Evolutionary conservation across 2,888 invertebrate species (phyloP).

Genomic region (Lycocerus yunnanus): DNA sequence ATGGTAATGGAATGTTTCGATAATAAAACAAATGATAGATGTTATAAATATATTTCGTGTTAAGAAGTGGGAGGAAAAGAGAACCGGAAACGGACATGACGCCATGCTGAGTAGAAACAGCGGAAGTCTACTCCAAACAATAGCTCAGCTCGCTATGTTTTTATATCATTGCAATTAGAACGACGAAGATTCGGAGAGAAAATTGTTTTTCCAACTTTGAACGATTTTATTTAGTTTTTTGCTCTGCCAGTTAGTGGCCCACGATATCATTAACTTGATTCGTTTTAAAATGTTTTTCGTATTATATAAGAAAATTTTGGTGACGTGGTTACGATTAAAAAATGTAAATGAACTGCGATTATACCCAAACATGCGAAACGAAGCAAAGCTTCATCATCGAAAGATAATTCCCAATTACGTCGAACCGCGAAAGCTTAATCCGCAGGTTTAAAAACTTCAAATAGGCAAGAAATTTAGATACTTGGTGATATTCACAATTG

Average conservation of each 20-base stretch:
- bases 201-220: slow-evolving; percentile 50
- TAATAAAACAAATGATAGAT: slow-evolving; percentile 48
- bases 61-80: slow-evolving; percentile 38
- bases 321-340: background rate
- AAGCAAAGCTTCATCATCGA: slow-evolving; percentile 27
- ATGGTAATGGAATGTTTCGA: slow-evolving; percentile 11
- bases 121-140: slow-evolving; percentile 58
- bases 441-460: slow-evolving; percentile 45
- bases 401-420: slow-evolving; percentile 35
- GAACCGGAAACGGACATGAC: slow-evolving; percentile 58
- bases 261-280: slow-evolving; percentile 48
- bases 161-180: slow-evolving; percentile 55
- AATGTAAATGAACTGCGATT: background rate
- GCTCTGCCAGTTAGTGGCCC: slow-evolving; percentile 42
- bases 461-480: slow-evolving; percentile 41
- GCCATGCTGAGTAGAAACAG: slow-evolving; percentile 58
- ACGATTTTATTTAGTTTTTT: slow-evolving; percentile 46
- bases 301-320: background rate
- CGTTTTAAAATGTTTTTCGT: background rate
- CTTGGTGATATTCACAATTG: slow-evolving; percentile 46
- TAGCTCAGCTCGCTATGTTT: slow-evolving; percentile 53
- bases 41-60: slow-evolving; percentile 35
- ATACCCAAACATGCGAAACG: background rate
- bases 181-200: slow-evolving; percentile 49
- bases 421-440: slow-evolving; percentile 38